Conservation (phyloP, 2,888 invertebrate genomes). For the Drosophila pseudotakahashii region DNA sequence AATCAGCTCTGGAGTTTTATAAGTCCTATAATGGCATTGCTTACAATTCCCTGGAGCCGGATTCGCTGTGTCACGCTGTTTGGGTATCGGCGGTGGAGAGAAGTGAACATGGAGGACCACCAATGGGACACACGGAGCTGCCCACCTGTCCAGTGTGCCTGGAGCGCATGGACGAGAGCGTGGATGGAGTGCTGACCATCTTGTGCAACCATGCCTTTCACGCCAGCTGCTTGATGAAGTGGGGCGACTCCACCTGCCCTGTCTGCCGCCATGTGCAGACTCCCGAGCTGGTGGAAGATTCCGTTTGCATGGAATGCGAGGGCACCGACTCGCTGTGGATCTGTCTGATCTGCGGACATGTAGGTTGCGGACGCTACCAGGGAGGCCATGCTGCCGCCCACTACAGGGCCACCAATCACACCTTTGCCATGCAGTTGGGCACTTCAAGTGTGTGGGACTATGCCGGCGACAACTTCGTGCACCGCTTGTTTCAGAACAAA, state of each 20-base stretch:
- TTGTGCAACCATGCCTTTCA: slow-evolving; percentile 99
- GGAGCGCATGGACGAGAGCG: slow-evolving; percentile 99
- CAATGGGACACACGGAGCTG: slow-evolving; percentile 94
- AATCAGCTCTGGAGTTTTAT: slow-evolving; percentile 95
- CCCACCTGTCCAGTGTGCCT: slow-evolving; percentile 94
- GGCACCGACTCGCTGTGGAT: slow-evolving; percentile 96
- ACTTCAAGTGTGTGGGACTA: slow-evolving; percentile 99
- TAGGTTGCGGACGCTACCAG: slow-evolving; percentile 97
- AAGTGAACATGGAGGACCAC: slow-evolving; percentile 89
- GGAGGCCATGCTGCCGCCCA: slow-evolving; percentile 98
- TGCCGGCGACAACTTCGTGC: slow-evolving; percentile 96
- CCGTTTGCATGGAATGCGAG: slow-evolving; percentile 87
- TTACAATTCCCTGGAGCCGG: slow-evolving; percentile 96
- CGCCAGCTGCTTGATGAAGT: slow-evolving; percentile 96
- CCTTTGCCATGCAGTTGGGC: slow-evolving; percentile 98
- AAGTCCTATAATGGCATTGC: slow-evolving; percentile 95
- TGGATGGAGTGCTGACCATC: slow-evolving; percentile 98
- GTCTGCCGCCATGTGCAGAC: slow-evolving; percentile 93
- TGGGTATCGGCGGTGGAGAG: slow-evolving; percentile 97
- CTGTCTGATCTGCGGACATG: slow-evolving; percentile 98
- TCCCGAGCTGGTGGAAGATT: slow-evolving; percentile 86
- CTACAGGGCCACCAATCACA: slow-evolving; percentile 97
- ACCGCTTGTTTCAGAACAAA: slow-evolving; percentile 97
- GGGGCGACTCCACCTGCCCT: slow-evolving; percentile 99
- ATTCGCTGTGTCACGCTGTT: slow-evolving; percentile 95